Percentiles rank a stretch among this genome's conserved stretches.
Evolutionary conservation across 2,113 vertebrate genomes (phyloP).

Genomic region (Microcebus murinus): DNA sequence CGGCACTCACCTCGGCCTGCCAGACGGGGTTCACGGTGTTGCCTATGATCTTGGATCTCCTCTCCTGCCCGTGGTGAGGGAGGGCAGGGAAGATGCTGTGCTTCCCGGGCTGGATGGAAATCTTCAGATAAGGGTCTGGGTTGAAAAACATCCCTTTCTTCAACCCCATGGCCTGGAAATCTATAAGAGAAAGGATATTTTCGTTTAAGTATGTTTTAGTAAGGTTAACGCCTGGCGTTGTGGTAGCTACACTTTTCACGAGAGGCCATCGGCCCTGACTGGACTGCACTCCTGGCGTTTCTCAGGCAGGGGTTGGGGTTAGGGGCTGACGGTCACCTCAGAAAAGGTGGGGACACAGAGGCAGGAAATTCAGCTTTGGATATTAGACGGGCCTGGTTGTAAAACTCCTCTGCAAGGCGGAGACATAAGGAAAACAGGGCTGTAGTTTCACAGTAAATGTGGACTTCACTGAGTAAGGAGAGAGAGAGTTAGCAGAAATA

Average conservation of each 20-base stretch:
- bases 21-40: slow-evolving; percentile 97
- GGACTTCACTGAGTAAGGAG: not conserved
- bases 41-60: slow-evolving; percentile 93
- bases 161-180: slow-evolving; percentile 95
- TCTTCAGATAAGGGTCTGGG: slow-evolving; percentile 98
- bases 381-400: not conserved
- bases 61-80: slow-evolving; percentile 97
- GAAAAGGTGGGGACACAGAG: not conserved
- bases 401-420: not conserved
- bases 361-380: not conserved
- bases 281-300: not conserved
- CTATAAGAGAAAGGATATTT: slow-evolving; percentile 82
- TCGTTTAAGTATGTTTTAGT: slow-evolving; percentile 39
- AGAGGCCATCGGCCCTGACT: not conserved
- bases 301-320: not conserved
- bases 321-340: not conserved
- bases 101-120: slow-evolving; percentile 98
- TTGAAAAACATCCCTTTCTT: slow-evolving; percentile 99
- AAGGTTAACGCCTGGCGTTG: not conserved
- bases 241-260: not conserved
- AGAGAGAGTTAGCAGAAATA: not conserved
- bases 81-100: slow-evolving; percentile 98
- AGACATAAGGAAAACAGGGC: not conserved
- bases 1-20: slow-evolving; percentile 92
- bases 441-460: not conserved